Base-by-base conservation (phyloP, 2,113 vertebrate species). In the Centrocercus urophasianus region DNA sequence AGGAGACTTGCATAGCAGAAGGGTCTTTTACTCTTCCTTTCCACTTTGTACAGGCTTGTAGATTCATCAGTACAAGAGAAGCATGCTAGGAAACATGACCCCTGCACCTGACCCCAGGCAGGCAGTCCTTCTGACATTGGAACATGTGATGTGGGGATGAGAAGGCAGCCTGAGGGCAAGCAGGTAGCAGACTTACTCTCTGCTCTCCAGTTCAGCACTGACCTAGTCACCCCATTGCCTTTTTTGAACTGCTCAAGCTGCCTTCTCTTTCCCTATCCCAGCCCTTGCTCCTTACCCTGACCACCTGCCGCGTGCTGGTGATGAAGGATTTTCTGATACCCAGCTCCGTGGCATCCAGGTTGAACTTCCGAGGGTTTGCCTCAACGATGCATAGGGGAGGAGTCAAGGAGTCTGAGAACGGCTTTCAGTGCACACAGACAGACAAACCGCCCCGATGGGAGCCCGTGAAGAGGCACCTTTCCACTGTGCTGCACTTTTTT, bases 311-410 rank as follows among this genome's bases (percentile, higher is more conserved):
- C 0, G 99, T 99, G 95, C 97, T 98, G 9, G 97, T 98, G 97
- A 99, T 99, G 97, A 99, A 99, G 74, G 98, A 97, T 97, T 99
- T 99, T 94, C 99, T 98, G 97, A 99, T 98, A 3, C 96, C 98
- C 96, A 99, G 96, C 96, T 99, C 99, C 0, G 98, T 95, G 1
- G 98, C 97, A 87, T 99, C 98, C 2, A 99, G 98, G 97, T 99
- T 99, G 96, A 99, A 99, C 97, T 99, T 99, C 95, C 98, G 98
- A 2, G 99, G 99, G 96, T 99, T 99, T 11, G 99, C 98, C 98
- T 99, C 99, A 8, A 99, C 99, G 57, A 99, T 99, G 95, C 99
- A 85, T 99, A 89, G 83, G 73, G 83, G 74, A 50, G 2, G 42
- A 97, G 97, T 98, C 93, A 98, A 98, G 97, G 97, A 95, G 95